Evolutionary conservation across 2,797 vertebrate genomes (phyloP).

Genomic region (Neosilurus mollespiculum): DNA sequence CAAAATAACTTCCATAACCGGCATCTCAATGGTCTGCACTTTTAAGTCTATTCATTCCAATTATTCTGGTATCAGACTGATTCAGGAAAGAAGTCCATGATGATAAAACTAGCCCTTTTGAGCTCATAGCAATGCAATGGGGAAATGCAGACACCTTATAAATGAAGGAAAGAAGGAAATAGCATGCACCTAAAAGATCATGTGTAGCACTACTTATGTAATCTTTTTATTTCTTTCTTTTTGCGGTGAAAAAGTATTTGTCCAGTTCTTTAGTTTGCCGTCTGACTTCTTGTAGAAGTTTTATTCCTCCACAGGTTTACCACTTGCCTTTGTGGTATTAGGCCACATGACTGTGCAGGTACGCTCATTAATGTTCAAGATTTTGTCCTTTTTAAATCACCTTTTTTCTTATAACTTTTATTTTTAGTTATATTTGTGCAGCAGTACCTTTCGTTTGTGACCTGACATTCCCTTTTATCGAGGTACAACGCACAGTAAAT

Average conservation of each 20-base stretch:
- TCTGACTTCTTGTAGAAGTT: conserved; percentile 26
- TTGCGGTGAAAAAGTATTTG: background rate
- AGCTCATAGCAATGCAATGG: background rate
- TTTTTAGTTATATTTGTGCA: background rate
- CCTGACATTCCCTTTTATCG: conserved; percentile 15
- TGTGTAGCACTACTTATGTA: conserved; percentile 1
- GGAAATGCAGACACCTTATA: background rate
- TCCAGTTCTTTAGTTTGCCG: conserved; percentile 6
- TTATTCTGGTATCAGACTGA: conserved; percentile 45
- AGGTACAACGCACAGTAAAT: conserved; percentile 39
- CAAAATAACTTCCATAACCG: conserved; percentile 35
- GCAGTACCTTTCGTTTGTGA: conserved; percentile 6
- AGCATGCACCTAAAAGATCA: background rate
- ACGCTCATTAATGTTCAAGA: conserved; percentile 30
- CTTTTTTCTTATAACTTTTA: background rate
- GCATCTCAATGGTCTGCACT: conserved; percentile 41
- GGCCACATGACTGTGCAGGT: conserved; percentile 1
- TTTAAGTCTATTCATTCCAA: background rate
- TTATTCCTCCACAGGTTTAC: background rate
- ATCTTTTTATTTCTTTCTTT: background rate
- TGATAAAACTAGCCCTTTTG: background rate
- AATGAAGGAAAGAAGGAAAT: background rate
- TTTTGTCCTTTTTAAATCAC: conserved; percentile 17
- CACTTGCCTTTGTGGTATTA: background rate
- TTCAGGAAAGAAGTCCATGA: conserved; percentile 48